Conservation (phyloP, 2,888 invertebrate species). For the Holacanthella duospinosa region DNA sequence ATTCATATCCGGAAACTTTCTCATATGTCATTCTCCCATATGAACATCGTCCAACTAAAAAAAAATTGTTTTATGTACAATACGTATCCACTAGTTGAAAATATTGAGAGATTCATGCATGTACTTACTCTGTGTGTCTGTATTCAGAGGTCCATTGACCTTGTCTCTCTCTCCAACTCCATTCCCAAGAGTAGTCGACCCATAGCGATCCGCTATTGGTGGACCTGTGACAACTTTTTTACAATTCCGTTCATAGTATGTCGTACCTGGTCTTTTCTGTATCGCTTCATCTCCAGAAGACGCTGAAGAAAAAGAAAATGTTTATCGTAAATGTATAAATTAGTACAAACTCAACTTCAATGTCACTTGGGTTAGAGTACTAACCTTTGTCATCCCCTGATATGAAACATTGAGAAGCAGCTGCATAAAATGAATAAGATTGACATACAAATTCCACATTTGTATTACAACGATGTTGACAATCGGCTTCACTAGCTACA, state of each 20-base stretch:
- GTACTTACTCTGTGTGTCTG: slow-evolving; percentile 35
- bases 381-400: slow-evolving; percentile 42
- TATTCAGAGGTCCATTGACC: slow-evolving; percentile 30
- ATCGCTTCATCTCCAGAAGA: slow-evolving; percentile 39
- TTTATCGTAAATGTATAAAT: not conserved
- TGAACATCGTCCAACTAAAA: slow-evolving; percentile 38
- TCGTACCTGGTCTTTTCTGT: slow-evolving; percentile 40
- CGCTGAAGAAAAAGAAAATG: slow-evolving; percentile 23
- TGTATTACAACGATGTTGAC: slow-evolving; percentile 41
- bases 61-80: not conserved
- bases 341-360: not conserved
- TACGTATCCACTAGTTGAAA: not conserved
- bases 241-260: slow-evolving; percentile 41
- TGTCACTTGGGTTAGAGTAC: not conserved
- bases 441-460: slow-evolving; percentile 43
- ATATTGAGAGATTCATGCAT: not conserved
- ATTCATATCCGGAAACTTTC: slow-evolving; percentile 41
- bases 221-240: slow-evolving; percentile 18
- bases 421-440: slow-evolving; percentile 42
- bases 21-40: slow-evolving; percentile 41
- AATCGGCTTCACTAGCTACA: slow-evolving; percentile 41
- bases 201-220: slow-evolving; percentile 30
- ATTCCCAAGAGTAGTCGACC: slow-evolving; percentile 28
- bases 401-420: slow-evolving; percentile 43
- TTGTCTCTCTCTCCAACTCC: slow-evolving; percentile 32